Base-by-base conservation (phyloP, 2,113 vertebrate genomes). In the Eclectus roratus region DNA sequence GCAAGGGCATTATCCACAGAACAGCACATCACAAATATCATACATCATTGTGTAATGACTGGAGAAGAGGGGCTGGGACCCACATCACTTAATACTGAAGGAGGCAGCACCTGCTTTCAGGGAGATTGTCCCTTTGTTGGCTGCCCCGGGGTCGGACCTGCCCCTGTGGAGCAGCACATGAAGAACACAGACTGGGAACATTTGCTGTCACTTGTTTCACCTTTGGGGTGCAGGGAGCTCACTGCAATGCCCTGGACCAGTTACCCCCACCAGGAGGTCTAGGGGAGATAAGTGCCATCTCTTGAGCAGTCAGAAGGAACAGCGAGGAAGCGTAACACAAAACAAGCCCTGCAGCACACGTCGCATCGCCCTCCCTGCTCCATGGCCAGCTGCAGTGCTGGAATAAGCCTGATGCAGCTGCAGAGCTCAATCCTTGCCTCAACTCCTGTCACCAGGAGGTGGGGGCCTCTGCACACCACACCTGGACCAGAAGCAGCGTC, bases 181-280 rank as follows among this genome's bases (percentile, higher is more conserved):
- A 50, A 91, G 58, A 84, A 80, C 19, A 4, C 0, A 10, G 2
- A 19, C 7, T 0, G 0, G 66, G 39, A 50, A 60, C 23, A 27
- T 27, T 8, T 43, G 46, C 71, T 52, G 25, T 27, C 35, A 44
- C 43, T 44, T 0, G 2, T 50, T 66, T 68, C 23, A 53, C 46
- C 17, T 60, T 28, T 52, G 46, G 46, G 46, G 27, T 39, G 35
- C 52, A 41, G 44, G 10, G 31, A 72, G 18, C 44, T 14, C 44
- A 2, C 73, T 61, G 66, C 39, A 58, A 8, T 50, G 29, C 52
- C 56, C 50, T 24, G 33, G 18, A 53, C 39, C 44, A 24, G 58
- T 17, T n/a, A 35, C 1, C 19, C 20, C 56, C 7, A 0, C 8
- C 7, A 23, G 4, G 35, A 58, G 50, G 43, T 68, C 61, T 47